A percentile compares a stretch with the other conserved stretches of the same genome.
These are phyloP conservation scores for Chrysaora quinquecirrha DNA, from an alignment of 30 jellyfish, hydroid and myxozoan genomes.

Conservation along the genomic window DNA sequence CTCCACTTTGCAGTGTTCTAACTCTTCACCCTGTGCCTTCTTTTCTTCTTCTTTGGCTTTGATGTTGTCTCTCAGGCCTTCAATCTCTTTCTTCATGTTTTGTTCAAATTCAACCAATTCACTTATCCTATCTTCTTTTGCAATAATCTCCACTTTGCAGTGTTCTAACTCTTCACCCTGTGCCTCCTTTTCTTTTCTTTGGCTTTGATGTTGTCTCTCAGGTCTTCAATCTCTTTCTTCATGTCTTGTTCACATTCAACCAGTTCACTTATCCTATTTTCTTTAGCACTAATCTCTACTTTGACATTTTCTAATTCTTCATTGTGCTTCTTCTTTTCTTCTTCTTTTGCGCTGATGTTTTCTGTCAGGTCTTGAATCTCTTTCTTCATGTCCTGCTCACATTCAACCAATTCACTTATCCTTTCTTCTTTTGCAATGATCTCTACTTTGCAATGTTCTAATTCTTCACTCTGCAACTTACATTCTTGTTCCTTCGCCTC, in stretches of 20 bases:
- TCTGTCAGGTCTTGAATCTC: neutral
- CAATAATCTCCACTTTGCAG: neutral
- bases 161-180: neutral
- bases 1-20: neutral
- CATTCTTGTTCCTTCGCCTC: neutral
- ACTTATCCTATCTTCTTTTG: neutral
- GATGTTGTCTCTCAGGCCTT: neutral
- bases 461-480: neutral
- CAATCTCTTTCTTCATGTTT: neutral
- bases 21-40: neutral
- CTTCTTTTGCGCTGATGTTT: neutral
- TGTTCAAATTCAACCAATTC: neutral
- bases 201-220: neutral
- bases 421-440: neutral
- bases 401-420: neutral
- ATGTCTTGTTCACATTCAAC: neutral
- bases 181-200: neutral
- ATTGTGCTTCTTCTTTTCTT: neutral
- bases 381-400: neutral
- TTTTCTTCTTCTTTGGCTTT: neutral
- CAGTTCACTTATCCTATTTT: neutral
- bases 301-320: neutral
- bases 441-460: neutral
- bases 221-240: neutral
- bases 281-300: neutral